A percentile compares a stretch with the other conserved stretches of the same genome.
Conservation (phyloP, 2,797 vertebrate species). For the Cryptoblepharus egeriae region DNA sequence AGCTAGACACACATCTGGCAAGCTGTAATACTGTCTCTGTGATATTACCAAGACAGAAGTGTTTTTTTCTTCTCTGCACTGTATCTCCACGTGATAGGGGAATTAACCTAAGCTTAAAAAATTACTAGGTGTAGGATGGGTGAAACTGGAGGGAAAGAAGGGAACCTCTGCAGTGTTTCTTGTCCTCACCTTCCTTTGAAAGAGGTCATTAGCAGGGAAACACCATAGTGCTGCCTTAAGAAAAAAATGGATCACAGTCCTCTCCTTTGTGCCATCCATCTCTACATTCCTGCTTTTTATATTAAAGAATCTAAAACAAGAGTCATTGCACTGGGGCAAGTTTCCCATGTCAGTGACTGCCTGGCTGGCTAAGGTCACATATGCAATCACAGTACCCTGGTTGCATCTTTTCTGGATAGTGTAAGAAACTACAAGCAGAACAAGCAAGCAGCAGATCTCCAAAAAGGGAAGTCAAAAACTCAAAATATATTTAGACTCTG, state of each 20-base stretch:
- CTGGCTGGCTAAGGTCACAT: neutral
- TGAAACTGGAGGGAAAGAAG: neutral
- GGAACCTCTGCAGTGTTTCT: neutral
- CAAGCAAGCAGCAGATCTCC: too few relatives aligned
- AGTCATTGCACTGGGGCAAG: neutral
- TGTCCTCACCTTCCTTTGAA: neutral
- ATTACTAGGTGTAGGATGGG: neutral
- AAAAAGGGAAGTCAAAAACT: too few relatives aligned
- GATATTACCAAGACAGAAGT: constrained; percentile 21
- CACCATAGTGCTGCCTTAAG: neutral
- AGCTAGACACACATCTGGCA: constrained; percentile 28
- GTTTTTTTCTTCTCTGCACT: constrained; percentile 12
- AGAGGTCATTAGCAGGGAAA: neutral
- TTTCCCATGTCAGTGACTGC: neutral
- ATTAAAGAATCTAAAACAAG: neutral
- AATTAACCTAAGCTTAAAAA: neutral
- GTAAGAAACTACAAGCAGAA: neutral
- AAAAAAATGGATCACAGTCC: neutral
- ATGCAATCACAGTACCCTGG: neutral
- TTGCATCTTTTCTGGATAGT: too few relatives aligned
- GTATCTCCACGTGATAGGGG: neutral
- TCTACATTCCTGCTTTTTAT: neutral
- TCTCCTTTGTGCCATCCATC: neutral
- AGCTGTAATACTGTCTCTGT: constrained; percentile 3
- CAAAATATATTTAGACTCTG: too few relatives aligned